These are phyloP conservation scores for Paramuricea clavata DNA, from an alignment of 92 coral and sea anemone genomes.

Conservation along the genomic window DNA sequence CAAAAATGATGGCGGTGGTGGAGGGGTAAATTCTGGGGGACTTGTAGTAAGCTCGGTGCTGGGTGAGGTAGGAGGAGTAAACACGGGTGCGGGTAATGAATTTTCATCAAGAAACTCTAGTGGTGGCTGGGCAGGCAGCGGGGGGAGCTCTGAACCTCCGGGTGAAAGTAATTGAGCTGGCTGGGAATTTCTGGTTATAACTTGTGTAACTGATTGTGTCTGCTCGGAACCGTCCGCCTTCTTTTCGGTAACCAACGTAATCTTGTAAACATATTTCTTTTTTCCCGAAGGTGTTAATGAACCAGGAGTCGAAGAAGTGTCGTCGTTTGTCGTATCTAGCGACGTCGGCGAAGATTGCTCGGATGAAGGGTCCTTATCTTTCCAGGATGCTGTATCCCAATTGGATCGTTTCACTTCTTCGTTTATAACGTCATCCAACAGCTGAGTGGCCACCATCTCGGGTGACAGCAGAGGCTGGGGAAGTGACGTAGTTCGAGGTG, in stretches of 20 bases:
- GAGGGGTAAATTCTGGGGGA: neutral
- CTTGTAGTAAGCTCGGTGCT: neutral
- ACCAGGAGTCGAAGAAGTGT: neutral
- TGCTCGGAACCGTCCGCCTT: slow-evolving; percentile 29
- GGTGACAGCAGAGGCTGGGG: slow-evolving; percentile 45
- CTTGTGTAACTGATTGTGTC: slow-evolving; percentile 12
- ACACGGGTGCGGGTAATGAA: slow-evolving; percentile 22
- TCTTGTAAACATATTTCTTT: slow-evolving; percentile 40
- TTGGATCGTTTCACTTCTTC: slow-evolving; percentile 93
- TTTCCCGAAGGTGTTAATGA: slow-evolving; percentile 6
- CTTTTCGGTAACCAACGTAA: slow-evolving; percentile 45
- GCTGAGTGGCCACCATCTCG: slow-evolving; percentile 55
- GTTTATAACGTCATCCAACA: slow-evolving; percentile 88
- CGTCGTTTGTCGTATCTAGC: neutral
- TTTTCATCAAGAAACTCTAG: slow-evolving; percentile 13
- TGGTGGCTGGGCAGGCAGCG: slow-evolving; percentile 90
- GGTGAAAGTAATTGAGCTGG: neutral
- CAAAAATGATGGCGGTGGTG: slow-evolving; percentile 18
- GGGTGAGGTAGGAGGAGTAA: slow-evolving; percentile 38
- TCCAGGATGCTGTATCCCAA: slow-evolving; percentile 98
- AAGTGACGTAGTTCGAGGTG: neutral
- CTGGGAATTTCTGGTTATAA: neutral
- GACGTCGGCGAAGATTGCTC: slow-evolving; percentile 1
- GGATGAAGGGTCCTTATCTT: slow-evolving; percentile 25
- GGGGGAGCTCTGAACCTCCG: slow-evolving; percentile 74